These are phyloP conservation scores for Turritopsis dohrnii DNA, from an alignment of 30 jellyfish, hydroid and myxozoan species.

Conservation along the genomic window DNA sequence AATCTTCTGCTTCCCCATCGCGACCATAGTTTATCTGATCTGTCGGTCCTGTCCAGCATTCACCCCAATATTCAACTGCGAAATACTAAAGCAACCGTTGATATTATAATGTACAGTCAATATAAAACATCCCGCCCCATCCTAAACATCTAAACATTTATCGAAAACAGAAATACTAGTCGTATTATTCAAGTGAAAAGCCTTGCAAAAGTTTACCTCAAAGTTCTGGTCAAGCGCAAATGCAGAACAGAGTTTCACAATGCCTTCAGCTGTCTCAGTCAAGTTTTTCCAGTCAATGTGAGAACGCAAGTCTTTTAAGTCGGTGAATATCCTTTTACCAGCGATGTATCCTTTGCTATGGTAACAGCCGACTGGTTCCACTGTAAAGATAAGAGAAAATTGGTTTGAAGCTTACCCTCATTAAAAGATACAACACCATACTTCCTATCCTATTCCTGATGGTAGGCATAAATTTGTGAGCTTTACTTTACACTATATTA, in stretches of 20 bases:
- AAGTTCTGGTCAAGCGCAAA: slow-evolving; percentile 4
- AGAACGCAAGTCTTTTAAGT: slow-evolving; percentile 29
- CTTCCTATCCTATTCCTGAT: too few species aligned
- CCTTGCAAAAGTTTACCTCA: slow-evolving; percentile 7
- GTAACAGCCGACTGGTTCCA: slow-evolving; percentile 52
- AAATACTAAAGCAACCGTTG: slow-evolving; percentile 31
- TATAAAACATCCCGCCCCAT: too few species aligned
- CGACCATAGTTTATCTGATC: slow-evolving; percentile 53
- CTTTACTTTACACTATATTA: too few species aligned
- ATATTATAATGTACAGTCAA: too few species aligned
- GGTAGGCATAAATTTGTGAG: too few species aligned
- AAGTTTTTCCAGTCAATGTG: slow-evolving; percentile 43
- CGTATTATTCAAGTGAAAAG: too few species aligned
- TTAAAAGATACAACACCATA: too few species aligned
- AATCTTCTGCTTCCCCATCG: slow-evolving; percentile 59
- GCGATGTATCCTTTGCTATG: slow-evolving; percentile 38
- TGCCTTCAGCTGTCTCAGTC: neutral
- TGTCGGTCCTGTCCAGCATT: slow-evolving; percentile 79
- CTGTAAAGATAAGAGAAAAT: slow-evolving; percentile 23
- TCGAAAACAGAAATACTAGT: too few species aligned
- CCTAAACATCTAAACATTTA: too few species aligned
- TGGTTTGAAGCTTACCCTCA: neutral
- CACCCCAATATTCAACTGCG: slow-evolving; percentile 81
- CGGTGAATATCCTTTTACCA: slow-evolving; percentile 56
- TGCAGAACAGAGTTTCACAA: slow-evolving; percentile 13